Evolutionary conservation across 2,888 invertebrate genomes (phyloP), one percentile per base, ranked within the genome.

Genomic region (Eurytoma adleriae): DNA sequence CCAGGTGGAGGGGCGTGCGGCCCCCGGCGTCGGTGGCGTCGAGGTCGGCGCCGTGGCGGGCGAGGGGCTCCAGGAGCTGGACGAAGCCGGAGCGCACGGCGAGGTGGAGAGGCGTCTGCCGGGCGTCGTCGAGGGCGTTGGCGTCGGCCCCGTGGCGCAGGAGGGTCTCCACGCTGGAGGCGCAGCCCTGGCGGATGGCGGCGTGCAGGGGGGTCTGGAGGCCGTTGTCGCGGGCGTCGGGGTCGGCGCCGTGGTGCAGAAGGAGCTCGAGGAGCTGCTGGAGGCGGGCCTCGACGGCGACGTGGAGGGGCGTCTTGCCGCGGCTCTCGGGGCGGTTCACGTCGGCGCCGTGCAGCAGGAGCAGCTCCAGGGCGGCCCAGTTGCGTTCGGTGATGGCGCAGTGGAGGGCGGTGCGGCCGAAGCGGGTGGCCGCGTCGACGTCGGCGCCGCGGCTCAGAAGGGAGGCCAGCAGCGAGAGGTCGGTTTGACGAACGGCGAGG

Each of bases 171-270:
- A 75, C 78, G 1, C 40, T 71, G 0, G 3, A 12, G 20, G 7
- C 12, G 24, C 78, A 72, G 18, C 56, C 56, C 50, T 62, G 56
- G 14, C 40, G 54, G 0, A 67, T 75, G 12, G 84, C 84, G 18
- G 74, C 16, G 62, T 75, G 71, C 0, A 81, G 72, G 0, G 92
- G 91, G 84, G 88, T 89, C 66, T 87, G 88, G 75, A 81, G 84
- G 48, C 71, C 84, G 3, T 81, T 78, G 13, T 83, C 77, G 10
- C 82, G 84, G 13, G 82, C 86, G 91, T 96, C 95, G 14, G 95
- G 94, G 87, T 96, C 95, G 85, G 93, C 93, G 10, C 76, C 71
- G 50, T 62, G 20, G 0, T 16, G 40, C 7, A 79, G 18, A 0
- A 79, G 62, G 16, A 61, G 16, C 27, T 68, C 61, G 48, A 68